phyloP scores from a whole-genome alignment of 2,113 vertebrate genomes.

The Stigmatopora nigra region DNA sequence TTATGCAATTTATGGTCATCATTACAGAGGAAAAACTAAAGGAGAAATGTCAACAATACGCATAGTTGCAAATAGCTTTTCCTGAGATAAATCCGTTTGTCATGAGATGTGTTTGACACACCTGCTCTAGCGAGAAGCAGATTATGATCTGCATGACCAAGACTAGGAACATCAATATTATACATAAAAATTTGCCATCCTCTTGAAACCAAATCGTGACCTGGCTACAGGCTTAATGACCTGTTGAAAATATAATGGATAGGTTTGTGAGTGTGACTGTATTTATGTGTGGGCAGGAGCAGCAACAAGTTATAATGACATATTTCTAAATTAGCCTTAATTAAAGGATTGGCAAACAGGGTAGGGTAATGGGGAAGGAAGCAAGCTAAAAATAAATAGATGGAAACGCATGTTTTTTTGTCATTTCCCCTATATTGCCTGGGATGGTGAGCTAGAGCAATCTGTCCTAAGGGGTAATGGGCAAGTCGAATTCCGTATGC shows the following conservation, averaged over 20 bases:
- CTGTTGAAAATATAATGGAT: constrained; percentile 31
- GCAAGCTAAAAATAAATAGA: constrained; percentile 50
- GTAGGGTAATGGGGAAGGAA: constrained; percentile 10
- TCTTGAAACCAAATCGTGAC: neutral
- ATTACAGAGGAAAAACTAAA: constrained; percentile 22
- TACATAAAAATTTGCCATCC: neutral
- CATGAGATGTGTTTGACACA: neutral
- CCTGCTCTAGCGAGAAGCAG: neutral
- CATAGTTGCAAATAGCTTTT: neutral
- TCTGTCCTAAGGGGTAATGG: constrained; percentile 50
- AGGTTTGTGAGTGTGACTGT: too few relatives aligned
- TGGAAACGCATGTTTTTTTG: constrained; percentile 38
- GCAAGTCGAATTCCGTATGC: constrained; percentile 58
- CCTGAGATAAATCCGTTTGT: constrained; percentile 12
- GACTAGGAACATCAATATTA: neutral
- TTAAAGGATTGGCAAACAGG: constrained; percentile 14
- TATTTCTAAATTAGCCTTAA: constrained; percentile 34
- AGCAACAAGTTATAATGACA: constrained; percentile 13
- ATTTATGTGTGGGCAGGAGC: neutral
- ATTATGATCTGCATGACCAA: neutral
- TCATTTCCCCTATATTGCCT: constrained; percentile 33
- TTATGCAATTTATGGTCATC: constrained; percentile 33
- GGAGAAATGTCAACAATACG: constrained; percentile 23
- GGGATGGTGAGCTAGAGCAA: constrained; percentile 50
- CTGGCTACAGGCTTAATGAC: constrained; percentile 23